phyloP scores from a whole-genome alignment of 1,140 invertebrate genomes.

The Trichonephila clavata region DNA sequence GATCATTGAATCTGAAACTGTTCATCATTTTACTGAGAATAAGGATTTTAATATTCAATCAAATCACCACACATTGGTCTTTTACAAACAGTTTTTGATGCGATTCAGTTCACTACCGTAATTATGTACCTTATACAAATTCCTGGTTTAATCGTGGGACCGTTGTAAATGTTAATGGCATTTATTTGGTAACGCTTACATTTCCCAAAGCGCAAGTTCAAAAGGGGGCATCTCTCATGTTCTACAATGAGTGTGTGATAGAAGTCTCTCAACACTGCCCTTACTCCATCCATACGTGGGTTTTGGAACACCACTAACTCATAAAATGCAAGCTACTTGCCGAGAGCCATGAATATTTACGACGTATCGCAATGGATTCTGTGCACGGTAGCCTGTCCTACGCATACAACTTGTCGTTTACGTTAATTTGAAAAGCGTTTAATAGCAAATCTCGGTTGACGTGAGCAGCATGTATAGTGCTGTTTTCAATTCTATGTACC shows the following conservation, averaged over 20 bases:
- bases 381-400: not conserved
- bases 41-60: not conserved
- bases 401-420: not conserved
- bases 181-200: not conserved
- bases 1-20: too few species aligned
- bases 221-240: not conserved
- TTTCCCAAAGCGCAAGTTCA: not conserved
- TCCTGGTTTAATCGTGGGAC: not conserved
- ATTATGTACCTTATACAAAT: not conserved
- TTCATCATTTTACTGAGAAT: too few species aligned
- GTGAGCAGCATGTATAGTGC: not conserved
- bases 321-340: not conserved
- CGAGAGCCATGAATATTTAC: slow-evolving; percentile 4
- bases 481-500: not conserved
- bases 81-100: not conserved
- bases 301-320: not conserved
- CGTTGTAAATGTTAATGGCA: not conserved
- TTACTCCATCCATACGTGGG: not conserved
- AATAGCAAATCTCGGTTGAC: slow-evolving; percentile 13
- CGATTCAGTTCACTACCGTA: not conserved
- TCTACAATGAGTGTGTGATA: not conserved
- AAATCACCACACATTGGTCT: not conserved
- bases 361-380: not conserved
- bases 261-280: not conserved
- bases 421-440: slow-evolving; percentile 4